Evolutionary conservation across 2,113 vertebrate genomes (phyloP), one percentile per base, ranked within the genome.

Genomic region (Sialia sialis): DNA sequence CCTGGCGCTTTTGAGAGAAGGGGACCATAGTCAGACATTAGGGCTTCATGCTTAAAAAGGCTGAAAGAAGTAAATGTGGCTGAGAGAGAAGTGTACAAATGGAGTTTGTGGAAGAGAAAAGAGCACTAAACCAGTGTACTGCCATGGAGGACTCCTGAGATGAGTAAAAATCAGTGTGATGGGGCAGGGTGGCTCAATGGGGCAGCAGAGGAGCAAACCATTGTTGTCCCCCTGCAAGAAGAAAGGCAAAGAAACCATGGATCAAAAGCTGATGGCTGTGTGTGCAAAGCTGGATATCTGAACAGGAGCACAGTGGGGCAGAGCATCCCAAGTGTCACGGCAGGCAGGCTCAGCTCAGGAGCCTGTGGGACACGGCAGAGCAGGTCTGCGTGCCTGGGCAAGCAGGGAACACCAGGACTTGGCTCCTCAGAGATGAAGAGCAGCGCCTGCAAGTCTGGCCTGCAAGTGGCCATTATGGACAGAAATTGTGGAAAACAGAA

Each of bases 401-500:
- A 60, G 89, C 34, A 30, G 48, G 43, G 73, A 84, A 11, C 4
- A 5, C 29, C 52, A 19, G 44, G 34, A 44, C 52, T 77, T 4
- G 1, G 26, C 69, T 84, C 30, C 62, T 49, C 0, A 0, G 44
- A 94, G 58, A 32, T 4, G 18, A 39, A 17, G 23, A 87, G 30
- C 73, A 93, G 83, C 23, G 10, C 51, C 92, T 90, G 72, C 43
- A 41, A 94, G 85, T 90, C 90, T 91, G 88, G 58, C 38, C 44
- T 59, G 51, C n/a, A 84, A 91, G 77, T 49, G 80, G 77, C 87
- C 32, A 1, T 64, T 91, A 46, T 5, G 51, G 69, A 69, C 41
- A 87, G 87, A 79, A 93, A 66, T 51, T 3, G 3, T 90, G 70
- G 89, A 93, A 91, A 95, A 60, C 34, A 83, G 87, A 72, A 93